phyloP scores from a whole-genome alignment of 2,888 invertebrate species.

The Notocelia uddmanniana region DNA sequence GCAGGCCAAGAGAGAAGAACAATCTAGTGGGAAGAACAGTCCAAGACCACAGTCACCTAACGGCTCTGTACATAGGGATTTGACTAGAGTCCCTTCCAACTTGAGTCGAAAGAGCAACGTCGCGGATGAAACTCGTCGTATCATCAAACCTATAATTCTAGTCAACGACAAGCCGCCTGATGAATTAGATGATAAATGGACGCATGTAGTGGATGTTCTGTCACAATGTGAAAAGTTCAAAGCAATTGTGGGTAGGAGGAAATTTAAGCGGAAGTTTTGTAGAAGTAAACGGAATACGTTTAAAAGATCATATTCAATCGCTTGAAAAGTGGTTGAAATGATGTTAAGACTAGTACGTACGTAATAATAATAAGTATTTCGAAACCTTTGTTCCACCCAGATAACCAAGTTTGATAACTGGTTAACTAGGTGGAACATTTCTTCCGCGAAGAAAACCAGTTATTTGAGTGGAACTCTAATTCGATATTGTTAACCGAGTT shows the following conservation, averaged over 20 bases:
- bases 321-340: slow-evolving; percentile 53
- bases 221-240: slow-evolving; percentile 70
- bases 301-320: slow-evolving; percentile 80
- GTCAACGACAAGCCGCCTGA: slow-evolving; percentile 77
- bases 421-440: no score
- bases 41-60: slow-evolving; percentile 62
- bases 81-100: slow-evolving; percentile 61
- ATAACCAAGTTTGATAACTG: no score
- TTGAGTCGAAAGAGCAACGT: slow-evolving; percentile 60
- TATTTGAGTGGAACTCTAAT: no score
- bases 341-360: neutral
- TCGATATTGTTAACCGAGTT: no score
- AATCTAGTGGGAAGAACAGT: slow-evolving; percentile 65
- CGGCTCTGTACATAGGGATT: slow-evolving; percentile 55
- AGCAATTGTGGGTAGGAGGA: slow-evolving; percentile 66
- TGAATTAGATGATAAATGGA: slow-evolving; percentile 76
- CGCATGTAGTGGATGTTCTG: slow-evolving; percentile 65
- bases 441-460: no score
- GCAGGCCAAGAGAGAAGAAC: slow-evolving; percentile 64
- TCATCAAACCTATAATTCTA: slow-evolving; percentile 73
- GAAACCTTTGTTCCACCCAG: no score
- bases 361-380: no score
- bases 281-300: slow-evolving; percentile 69
- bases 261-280: slow-evolving; percentile 74
- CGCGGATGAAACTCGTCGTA: slow-evolving; percentile 54